These are phyloP conservation scores for Aurelia aurita complex sp. Pacific DNA, from an alignment of 30 jellyfish, hydroid and myxozoan genomes.

Conservation along the genomic window DNA sequence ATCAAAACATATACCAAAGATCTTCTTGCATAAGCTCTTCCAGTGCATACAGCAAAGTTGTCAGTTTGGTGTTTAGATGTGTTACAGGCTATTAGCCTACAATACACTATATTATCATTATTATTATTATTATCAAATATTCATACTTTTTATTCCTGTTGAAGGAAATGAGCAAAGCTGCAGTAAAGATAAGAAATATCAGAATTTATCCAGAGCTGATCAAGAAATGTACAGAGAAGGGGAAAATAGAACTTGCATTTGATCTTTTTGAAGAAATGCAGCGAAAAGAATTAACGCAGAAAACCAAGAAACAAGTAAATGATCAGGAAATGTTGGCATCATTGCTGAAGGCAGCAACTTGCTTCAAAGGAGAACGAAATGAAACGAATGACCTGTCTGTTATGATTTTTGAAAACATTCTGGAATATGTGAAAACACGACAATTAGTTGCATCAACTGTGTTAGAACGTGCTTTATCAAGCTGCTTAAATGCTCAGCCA, in stretches of 20 bases:
- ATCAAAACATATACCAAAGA: too few species aligned
- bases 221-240: not conserved
- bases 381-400: not conserved
- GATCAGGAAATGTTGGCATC: slow-evolving; percentile 48
- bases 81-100: too few species aligned
- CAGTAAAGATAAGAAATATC: slow-evolving; percentile 29
- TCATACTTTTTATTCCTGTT: not conserved
- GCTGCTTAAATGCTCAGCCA: not conserved
- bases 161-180: slow-evolving; percentile 34
- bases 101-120: too few species aligned
- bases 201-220: slow-evolving; percentile 51
- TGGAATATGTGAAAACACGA: not conserved
- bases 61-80: too few species aligned
- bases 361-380: not conserved
- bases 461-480: not conserved
- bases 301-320: slow-evolving; percentile 38
- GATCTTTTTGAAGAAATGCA: slow-evolving; percentile 53
- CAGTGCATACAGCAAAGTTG: too few species aligned
- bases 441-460: not conserved
- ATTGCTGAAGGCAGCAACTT: slow-evolving; percentile 1
- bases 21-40: too few species aligned
- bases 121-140: too few species aligned
- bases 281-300: slow-evolving; percentile 36
- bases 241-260: slow-evolving; percentile 28
- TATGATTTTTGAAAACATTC: not conserved